These are phyloP conservation scores for Rhinopomastus cyanomelas DNA, from an alignment of 2,113 vertebrate genomes.

Conservation along the genomic window DNA sequence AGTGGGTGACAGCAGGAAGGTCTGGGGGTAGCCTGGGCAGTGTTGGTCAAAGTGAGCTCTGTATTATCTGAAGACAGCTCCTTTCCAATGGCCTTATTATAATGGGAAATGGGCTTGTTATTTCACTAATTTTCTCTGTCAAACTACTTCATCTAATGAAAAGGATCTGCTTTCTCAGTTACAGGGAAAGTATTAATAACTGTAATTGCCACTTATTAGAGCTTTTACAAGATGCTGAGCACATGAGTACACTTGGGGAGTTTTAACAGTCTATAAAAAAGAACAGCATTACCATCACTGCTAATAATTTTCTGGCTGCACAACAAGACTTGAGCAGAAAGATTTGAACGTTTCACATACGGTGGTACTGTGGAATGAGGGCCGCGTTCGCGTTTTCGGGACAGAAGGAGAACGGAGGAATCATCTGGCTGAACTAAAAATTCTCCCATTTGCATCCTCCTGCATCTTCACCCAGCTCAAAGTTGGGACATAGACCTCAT, in stretches of 20 bases:
- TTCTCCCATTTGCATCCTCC: background rate
- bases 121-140: constrained; percentile 15
- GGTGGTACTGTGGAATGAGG: background rate
- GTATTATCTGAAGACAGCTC: background rate
- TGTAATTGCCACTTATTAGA: constrained; percentile 39
- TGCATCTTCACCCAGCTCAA: background rate
- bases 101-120: background rate
- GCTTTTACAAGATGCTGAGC: constrained; percentile 52
- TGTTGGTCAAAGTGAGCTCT: background rate
- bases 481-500: background rate
- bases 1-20: background rate
- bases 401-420: background rate
- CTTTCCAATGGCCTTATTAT: background rate
- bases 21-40: background rate
- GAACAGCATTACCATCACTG: background rate
- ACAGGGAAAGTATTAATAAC: constrained; percentile 33
- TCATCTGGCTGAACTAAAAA: background rate
- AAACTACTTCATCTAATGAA: background rate
- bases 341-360: background rate
- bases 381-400: background rate
- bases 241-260: background rate
- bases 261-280: background rate
- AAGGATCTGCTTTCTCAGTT: constrained; percentile 1
- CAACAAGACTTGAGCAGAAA: background rate
- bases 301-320: background rate